Conservation (phyloP, 92 coral and sea anemone genomes). For the Palythoa grandis region DNA sequence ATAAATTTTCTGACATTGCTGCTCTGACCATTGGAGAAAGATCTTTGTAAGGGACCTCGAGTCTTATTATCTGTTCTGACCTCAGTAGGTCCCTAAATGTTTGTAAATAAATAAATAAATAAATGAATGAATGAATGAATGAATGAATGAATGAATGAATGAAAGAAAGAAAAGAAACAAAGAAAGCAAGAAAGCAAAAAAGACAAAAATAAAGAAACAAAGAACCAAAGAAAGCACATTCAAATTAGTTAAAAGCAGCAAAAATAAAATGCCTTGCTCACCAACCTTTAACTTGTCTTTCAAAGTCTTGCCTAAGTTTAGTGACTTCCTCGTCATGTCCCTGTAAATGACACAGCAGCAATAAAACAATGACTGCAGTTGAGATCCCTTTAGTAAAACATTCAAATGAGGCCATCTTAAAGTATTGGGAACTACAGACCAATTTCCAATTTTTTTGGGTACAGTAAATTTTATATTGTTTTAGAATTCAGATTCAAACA, state of each 20-base stretch:
- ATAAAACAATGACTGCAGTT: neutral
- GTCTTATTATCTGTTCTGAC: too few species aligned
- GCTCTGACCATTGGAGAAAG: too few species aligned
- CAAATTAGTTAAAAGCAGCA: neutral
- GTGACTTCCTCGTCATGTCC: conserved; percentile 96
- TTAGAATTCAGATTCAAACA: neutral
- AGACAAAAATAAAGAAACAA: neutral
- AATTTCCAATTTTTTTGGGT: neutral
- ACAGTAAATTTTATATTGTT: too few species aligned
- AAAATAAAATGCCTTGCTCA: neutral
- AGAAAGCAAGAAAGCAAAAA: neutral
- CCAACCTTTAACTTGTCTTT: conserved; percentile 97
- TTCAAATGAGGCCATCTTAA: neutral
- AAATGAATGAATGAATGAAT: too few species aligned
- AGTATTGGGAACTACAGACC: neutral
- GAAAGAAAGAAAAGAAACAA: neutral
- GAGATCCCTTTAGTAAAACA: neutral
- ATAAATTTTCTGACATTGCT: too few species aligned
- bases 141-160: neutral
- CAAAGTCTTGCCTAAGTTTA: conserved; percentile 94
- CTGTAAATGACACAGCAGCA: conserved; percentile 48
- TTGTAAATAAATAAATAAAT: too few species aligned
- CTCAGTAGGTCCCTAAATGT: too few species aligned
- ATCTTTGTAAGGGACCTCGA: too few species aligned
- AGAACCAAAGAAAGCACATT: neutral